Evolutionary conservation across 2,113 vertebrate genomes (phyloP).

Genomic region (Paracanthobrama guichenoti): DNA sequence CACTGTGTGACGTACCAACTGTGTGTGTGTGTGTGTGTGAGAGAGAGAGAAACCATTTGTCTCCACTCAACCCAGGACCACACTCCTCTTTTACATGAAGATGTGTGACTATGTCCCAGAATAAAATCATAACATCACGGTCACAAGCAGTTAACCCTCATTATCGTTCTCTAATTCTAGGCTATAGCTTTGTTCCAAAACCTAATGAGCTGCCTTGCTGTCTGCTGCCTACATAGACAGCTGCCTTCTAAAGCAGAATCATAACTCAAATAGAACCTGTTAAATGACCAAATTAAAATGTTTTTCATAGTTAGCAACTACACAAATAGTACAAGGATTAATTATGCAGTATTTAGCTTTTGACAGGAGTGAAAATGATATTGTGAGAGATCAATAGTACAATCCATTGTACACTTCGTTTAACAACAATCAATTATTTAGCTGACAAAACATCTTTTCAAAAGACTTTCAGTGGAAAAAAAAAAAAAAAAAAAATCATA

Average conservation of each 20-base stretch:
- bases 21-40: slow-evolving; percentile 31
- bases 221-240: slow-evolving; percentile 1
- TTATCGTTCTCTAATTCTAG: slow-evolving; percentile 61
- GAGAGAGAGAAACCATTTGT: not conserved
- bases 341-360: not conserved
- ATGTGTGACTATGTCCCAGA: slow-evolving; percentile 24
- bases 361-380: not conserved
- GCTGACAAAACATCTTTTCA: not conserved
- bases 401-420: not conserved
- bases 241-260: slow-evolving; percentile 1
- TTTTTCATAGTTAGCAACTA: not conserved
- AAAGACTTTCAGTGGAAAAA: not conserved
- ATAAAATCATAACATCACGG: slow-evolving; percentile 12
- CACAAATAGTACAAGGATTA: not conserved
- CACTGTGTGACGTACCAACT: slow-evolving; percentile 58
- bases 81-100: slow-evolving; percentile 3
- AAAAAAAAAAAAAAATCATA: not conserved
- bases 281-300: not conserved
- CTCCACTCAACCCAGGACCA: not conserved
- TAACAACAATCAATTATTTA: not conserved
- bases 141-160: slow-evolving; percentile 45
- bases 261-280: not conserved
- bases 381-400: not conserved
- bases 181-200: slow-evolving; percentile 49
- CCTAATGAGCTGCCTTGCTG: not conserved